phyloP scores from a whole-genome alignment of 1,140 invertebrate genomes.

The Drosophila nikananu region DNA sequence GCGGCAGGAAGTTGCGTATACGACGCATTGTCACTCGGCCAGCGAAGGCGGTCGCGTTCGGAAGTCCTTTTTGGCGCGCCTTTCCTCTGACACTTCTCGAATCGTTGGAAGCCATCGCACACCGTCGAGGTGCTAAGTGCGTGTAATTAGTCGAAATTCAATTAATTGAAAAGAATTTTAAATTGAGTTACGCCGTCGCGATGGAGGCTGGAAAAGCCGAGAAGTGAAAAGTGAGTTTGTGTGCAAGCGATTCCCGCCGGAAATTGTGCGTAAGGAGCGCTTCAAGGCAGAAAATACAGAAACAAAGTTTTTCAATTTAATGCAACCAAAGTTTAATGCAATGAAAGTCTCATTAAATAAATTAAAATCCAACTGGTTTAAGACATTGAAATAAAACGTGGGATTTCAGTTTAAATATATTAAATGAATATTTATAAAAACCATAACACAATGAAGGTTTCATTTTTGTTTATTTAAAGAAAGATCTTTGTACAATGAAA shows the following conservation, averaged over 20 bases:
- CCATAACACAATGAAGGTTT: background rate
- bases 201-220: slow-evolving; percentile 23
- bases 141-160: slow-evolving; percentile 65
- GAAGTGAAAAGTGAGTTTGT: slow-evolving; percentile 42
- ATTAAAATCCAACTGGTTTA: background rate
- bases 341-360: slow-evolving; percentile 11
- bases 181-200: slow-evolving; percentile 42
- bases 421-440: too few species aligned
- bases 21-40: slow-evolving; percentile 57
- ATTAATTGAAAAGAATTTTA: slow-evolving; percentile 60
- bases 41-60: slow-evolving; percentile 29
- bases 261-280: slow-evolving; percentile 38
- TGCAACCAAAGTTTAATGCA: slow-evolving; percentile 4
- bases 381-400: background rate
- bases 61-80: slow-evolving; percentile 56
- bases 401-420: background rate
- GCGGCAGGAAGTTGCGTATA: slow-evolving; percentile 80
- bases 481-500: background rate
- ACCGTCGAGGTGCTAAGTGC: slow-evolving; percentile 63
- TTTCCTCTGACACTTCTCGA: slow-evolving; percentile 23
- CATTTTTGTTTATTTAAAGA: background rate
- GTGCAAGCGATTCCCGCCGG: slow-evolving; percentile 19
- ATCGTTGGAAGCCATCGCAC: slow-evolving; percentile 5
- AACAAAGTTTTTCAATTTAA: slow-evolving; percentile 19
- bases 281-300: background rate